phyloP scores from a whole-genome alignment of 2,888 invertebrate genomes.

The Parnassius apollo region DNA sequence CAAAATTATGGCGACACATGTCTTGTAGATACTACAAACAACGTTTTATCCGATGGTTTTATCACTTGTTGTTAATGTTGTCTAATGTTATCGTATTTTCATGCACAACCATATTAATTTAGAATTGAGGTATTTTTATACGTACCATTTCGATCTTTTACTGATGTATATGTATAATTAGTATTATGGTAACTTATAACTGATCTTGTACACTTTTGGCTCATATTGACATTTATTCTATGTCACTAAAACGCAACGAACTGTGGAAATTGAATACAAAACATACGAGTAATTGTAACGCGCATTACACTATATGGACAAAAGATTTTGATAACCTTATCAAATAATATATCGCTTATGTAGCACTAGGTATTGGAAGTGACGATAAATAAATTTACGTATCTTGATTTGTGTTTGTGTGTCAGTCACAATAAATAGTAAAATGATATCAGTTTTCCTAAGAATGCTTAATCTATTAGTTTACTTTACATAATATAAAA shows the following conservation, averaged over 20 bases:
- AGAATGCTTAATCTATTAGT: background rate
- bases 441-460: background rate
- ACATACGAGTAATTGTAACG: slow-evolving; percentile 9
- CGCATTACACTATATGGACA: slow-evolving; percentile 23
- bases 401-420: slow-evolving; percentile 20
- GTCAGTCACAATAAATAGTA: slow-evolving; percentile 11
- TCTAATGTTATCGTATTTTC: slow-evolving; percentile 10
- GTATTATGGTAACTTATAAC: slow-evolving; percentile 62
- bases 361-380: slow-evolving; percentile 19
- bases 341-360: slow-evolving; percentile 16
- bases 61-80: background rate
- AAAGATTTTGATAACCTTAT: slow-evolving; percentile 30
- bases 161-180: slow-evolving; percentile 61
- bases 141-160: slow-evolving; percentile 62
- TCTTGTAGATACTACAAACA: no score
- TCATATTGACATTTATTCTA: slow-evolving; percentile 43
- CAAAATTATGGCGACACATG: no score
- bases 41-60: no score
- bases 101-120: background rate
- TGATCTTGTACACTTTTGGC: slow-evolving; percentile 46
- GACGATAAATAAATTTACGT: slow-evolving; percentile 22
- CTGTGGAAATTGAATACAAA: slow-evolving; percentile 5
- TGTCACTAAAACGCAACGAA: slow-evolving; percentile 3
- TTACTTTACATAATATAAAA: background rate
- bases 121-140: slow-evolving; percentile 12